Evolutionary conservation across 1,140 invertebrate species (phyloP).

Genomic region (Marisa cornuarietis): DNA sequence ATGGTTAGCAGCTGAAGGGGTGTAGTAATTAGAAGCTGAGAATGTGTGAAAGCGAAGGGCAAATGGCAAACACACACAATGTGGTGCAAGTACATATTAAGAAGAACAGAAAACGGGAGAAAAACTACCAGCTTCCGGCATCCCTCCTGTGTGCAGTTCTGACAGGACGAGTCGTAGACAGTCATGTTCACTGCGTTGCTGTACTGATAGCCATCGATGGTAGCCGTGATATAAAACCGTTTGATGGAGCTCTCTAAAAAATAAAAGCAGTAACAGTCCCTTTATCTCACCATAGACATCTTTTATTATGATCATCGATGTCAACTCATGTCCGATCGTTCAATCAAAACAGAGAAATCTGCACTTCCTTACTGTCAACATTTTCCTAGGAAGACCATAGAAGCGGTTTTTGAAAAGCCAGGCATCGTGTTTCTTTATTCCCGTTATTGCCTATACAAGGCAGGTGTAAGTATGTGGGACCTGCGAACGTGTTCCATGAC

Average conservation of each 20-base stretch:
- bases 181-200: not conserved
- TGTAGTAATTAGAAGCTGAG: not conserved
- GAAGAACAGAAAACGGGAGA: not conserved
- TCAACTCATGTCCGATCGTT: too few species aligned
- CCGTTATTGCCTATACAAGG: too few species aligned
- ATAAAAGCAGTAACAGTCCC: rapidly evolving
- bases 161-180: not conserved
- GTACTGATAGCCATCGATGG: not conserved
- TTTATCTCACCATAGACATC: not conserved
- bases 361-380: too few species aligned
- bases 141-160: not conserved
- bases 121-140: not conserved
- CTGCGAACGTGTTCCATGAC: too few species aligned
- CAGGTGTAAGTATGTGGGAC: too few species aligned
- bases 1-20: not conserved
- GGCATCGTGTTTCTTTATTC: too few species aligned
- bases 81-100: not conserved
- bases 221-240: not conserved
- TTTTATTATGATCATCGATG: too few species aligned
- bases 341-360: too few species aligned
- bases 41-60: not conserved
- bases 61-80: not conserved
- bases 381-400: too few species aligned
- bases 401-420: too few species aligned
- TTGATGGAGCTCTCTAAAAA: not conserved